Percentiles rank a stretch among this genome's conserved stretches.
Evolutionary conservation across 2,113 vertebrate species (phyloP).

Genomic region (Epinephelus lanceolatus): DNA sequence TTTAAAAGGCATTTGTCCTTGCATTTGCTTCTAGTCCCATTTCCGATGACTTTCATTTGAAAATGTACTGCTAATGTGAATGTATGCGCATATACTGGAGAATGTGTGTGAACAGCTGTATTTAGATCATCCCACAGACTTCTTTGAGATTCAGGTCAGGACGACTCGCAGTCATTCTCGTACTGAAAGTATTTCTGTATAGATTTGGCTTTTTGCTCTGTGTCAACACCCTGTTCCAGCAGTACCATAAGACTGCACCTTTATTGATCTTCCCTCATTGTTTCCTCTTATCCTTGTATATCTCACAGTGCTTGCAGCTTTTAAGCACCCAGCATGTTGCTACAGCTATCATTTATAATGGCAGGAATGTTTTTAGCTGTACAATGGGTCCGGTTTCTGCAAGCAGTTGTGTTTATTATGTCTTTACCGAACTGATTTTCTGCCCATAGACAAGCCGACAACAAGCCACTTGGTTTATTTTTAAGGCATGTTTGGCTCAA

Average conservation of each 20-base stretch:
- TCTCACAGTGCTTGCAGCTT: neutral
- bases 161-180: neutral
- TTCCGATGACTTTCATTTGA: neutral
- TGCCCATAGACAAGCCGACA: neutral
- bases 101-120: slow-evolving; percentile 5
- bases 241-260: neutral
- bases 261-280: neutral
- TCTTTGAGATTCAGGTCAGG: neutral
- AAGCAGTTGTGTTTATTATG: neutral
- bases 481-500: neutral
- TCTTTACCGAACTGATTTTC: neutral
- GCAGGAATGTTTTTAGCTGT: neutral
- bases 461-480: neutral
- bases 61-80: neutral
- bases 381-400: neutral
- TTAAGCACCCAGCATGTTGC: neutral
- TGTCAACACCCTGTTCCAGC: neutral
- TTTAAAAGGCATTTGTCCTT: neutral
- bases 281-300: neutral
- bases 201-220: too few relatives aligned
- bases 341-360: neutral
- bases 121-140: neutral
- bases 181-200: neutral
- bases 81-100: neutral
- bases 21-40: neutral